Evolutionary conservation across 1,140 invertebrate species (phyloP).

Genomic region (Orius laevigatus): DNA sequence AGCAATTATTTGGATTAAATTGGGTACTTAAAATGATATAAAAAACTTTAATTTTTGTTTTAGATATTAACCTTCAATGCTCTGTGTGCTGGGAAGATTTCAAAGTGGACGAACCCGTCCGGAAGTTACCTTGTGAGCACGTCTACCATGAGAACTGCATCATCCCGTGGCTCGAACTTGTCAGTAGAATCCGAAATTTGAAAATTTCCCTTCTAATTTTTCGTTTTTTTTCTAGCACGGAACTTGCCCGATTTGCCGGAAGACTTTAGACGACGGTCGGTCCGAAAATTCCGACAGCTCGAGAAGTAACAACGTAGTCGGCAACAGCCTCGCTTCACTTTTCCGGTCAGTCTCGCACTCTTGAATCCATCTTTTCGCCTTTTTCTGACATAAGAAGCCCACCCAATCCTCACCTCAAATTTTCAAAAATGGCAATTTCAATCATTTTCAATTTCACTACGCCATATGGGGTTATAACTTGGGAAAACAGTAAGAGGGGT

Average conservation of each 20-base stretch:
- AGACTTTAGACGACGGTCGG: conserved; percentile 44
- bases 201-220: background rate
- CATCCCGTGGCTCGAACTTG: conserved; percentile 83
- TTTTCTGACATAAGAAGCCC: no score
- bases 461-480: no score
- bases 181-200: conserved; percentile 27
- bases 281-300: conserved; percentile 25
- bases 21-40: no score
- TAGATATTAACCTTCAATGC: conserved; percentile 71
- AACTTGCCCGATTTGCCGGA: conserved; percentile 88
- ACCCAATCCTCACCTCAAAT: no score
- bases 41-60: conserved; percentile 5
- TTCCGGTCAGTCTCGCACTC: conserved; percentile 30
- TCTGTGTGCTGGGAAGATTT: conserved; percentile 97
- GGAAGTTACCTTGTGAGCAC: conserved; percentile 78
- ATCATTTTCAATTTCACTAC: no score
- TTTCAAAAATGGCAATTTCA: no score
- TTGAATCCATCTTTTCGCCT: no score
- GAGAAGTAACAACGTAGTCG: conserved; percentile 25
- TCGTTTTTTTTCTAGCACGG: conserved; percentile 47
- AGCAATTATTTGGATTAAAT: no score
- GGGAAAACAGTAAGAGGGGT: no score
- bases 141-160: conserved; percentile 87
- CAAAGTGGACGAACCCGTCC: conserved; percentile 62
- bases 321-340: conserved; percentile 30